Conservation (phyloP, 92 coral and sea anemone species). For the Epizoanthus ramosus region DNA sequence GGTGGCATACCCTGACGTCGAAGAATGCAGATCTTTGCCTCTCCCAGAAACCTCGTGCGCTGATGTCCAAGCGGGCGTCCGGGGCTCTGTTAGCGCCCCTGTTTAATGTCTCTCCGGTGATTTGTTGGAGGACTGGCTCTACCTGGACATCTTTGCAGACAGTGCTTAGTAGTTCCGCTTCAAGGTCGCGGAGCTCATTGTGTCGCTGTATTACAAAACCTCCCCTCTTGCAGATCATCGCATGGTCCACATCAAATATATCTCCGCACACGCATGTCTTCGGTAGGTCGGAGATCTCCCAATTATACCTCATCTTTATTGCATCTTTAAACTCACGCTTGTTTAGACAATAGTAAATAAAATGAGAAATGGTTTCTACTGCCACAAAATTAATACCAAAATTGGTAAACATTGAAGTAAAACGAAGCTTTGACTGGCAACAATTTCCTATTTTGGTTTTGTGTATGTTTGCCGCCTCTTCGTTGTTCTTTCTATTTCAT, state of each 20-base stretch:
- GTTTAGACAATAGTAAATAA: no score
- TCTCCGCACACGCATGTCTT: constrained; percentile 57
- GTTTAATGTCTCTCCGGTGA: constrained; percentile 34
- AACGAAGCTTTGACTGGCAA: no score
- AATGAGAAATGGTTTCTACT: no score
- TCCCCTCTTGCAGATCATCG: constrained; percentile 56
- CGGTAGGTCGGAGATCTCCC: constrained; percentile 50
- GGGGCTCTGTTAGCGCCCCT: constrained; percentile 48
- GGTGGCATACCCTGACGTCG: constrained; percentile 21
- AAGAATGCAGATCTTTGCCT: constrained; percentile 36
- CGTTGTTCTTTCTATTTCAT: no score
- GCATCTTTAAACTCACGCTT: constrained; percentile 61
- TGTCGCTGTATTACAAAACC: constrained; percentile 57
- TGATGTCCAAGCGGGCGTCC: constrained; percentile 55
- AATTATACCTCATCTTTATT: constrained; percentile 55
- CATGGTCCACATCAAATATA: constrained; percentile 55
- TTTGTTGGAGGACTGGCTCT: constrained; percentile 35
- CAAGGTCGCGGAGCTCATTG: constrained; percentile 32
- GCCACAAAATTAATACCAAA: no score
- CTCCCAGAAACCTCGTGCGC: constrained; percentile 52
- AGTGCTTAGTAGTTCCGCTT: constrained; percentile 16
- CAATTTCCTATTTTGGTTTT: no score
- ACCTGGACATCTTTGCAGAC: constrained; percentile 38
- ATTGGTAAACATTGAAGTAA: no score
- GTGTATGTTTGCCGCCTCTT: no score